These are phyloP conservation scores for Tapera naevia DNA, from an alignment of 2,797 vertebrate genomes.

Conservation along the genomic window DNA sequence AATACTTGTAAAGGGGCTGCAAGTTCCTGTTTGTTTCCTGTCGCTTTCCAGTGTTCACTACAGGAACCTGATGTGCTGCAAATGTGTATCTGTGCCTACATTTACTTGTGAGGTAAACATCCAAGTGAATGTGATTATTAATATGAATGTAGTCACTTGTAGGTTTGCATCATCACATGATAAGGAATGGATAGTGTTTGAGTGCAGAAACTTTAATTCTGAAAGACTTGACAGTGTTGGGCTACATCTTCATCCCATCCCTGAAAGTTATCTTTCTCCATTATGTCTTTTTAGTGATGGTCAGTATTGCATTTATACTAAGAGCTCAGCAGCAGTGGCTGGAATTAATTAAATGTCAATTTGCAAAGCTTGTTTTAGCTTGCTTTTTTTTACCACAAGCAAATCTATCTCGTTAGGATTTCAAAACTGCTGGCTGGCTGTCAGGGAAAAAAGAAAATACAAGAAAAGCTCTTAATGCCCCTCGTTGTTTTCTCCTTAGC, in stretches of 20 bases:
- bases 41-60: accelerated
- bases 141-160: not conserved
- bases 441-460: not conserved
- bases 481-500: slow-evolving; percentile 38
- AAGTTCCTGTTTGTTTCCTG: not conserved
- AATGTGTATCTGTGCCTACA: not conserved
- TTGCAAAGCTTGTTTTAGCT: not conserved
- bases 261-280: not conserved
- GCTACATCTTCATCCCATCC: not conserved
- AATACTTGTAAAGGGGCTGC: not conserved
- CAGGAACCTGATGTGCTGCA: not conserved
- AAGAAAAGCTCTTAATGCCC: slow-evolving; percentile 10
- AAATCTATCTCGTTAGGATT: not conserved
- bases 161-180: not conserved
- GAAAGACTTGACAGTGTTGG: not conserved
- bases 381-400: not conserved
- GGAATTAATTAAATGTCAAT: not conserved
- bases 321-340: not conserved
- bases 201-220: not conserved
- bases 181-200: not conserved
- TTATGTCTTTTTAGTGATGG: not conserved
- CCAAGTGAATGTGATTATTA: not conserved
- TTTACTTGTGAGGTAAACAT: accelerated
- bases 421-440: not conserved
- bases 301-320: not conserved